These are phyloP conservation scores for human DNA, from an alignment of 2,113 vertebrate species.

Conservation along the genomic window GRCh38 chr14:29419001-29419500, in stretches of 20 bases:
- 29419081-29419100: background rate
- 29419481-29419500: background rate
- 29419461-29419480: background rate
- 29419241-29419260: background rate
- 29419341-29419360: background rate
- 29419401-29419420: background rate
- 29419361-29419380: background rate
- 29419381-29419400: background rate
- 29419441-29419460: background rate
- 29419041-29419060: background rate
- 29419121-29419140: conserved; percentile 29
- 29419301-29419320: background rate
- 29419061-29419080: background rate
- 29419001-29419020: background rate
- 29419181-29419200: background rate
- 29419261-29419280: background rate
- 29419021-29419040: background rate
- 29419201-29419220: background rate
- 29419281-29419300: background rate
- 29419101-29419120: background rate
- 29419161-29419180: background rate
- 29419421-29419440: background rate
- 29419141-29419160: background rate
- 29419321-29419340: background rate
- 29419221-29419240: background rate